phyloP scores from a whole-genome alignment of 1,140 invertebrate species.

The Drosophila sucinea region DNA sequence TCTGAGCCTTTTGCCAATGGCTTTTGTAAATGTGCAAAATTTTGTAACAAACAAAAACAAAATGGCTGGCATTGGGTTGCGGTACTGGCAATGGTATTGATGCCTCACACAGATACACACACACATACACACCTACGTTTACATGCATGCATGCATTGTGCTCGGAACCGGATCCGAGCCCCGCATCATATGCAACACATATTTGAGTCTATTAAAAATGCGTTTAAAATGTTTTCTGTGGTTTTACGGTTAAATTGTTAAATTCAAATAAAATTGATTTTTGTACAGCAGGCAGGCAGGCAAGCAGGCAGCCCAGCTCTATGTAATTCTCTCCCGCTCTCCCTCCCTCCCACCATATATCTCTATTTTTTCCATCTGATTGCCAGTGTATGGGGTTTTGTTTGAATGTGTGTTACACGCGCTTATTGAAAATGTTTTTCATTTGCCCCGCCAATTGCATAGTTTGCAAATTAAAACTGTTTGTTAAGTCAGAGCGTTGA shows the following conservation, averaged over 20 bases:
- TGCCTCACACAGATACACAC: slow-evolving; percentile 16
- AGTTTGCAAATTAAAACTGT: slow-evolving; percentile 59
- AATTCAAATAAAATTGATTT: slow-evolving; percentile 82
- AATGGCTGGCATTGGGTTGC: slow-evolving; percentile 45
- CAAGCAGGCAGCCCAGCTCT: too few relatives aligned
- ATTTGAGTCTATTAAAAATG: slow-evolving; percentile 83
- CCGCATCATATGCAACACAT: slow-evolving; percentile 80
- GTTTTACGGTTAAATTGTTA: slow-evolving; percentile 82
- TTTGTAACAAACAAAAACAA: slow-evolving; percentile 78
- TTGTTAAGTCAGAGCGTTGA: not conserved
- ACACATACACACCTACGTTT: not conserved
- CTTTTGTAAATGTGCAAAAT: slow-evolving; percentile 76
- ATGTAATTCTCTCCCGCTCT: not conserved
- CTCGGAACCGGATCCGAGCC: slow-evolving; percentile 1
- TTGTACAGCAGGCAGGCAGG: slow-evolving; percentile 29
- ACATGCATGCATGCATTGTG: not conserved
- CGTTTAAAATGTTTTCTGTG: slow-evolving; percentile 83
- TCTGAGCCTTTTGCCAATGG: slow-evolving; percentile 44
- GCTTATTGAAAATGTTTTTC: slow-evolving; percentile 53
- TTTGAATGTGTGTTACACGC: not conserved
- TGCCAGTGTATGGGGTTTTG: not conserved
- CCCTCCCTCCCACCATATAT: slow-evolving; percentile 14
- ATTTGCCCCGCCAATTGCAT: slow-evolving; percentile 28
- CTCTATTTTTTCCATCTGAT: not conserved
- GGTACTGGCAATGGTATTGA: slow-evolving; percentile 48